Evolutionary conservation across 2,113 vertebrate genomes (phyloP), one percentile per base, ranked within the genome.

Genomic region (Meleagris gallopavo): DNA sequence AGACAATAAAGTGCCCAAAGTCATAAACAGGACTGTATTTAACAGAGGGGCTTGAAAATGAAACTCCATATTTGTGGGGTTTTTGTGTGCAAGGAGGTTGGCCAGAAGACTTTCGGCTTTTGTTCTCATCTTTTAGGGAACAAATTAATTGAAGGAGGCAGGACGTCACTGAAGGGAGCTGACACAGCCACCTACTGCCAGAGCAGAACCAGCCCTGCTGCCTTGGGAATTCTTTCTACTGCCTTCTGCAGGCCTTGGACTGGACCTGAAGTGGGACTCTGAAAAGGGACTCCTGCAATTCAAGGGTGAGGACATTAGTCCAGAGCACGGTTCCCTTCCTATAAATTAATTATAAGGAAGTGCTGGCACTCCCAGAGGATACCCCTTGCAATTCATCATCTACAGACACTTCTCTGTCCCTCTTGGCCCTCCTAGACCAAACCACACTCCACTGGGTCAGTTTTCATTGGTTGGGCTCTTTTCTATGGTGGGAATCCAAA

Each of bases 51-150:
- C 40, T 71, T 41, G 64, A 46, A 38, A 79, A 57, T 29, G 6
- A n/a, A 55, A 29, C 15, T 55, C 0, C 2, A 2, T 5, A 29
- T 55, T 55, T 55, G 52, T 16, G 25, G 24, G 24, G 0, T 1
- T 22, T 36, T 34, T 43, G 40, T 21, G 17, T 41, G 30, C 12
- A 5, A 21, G 32, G 62, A 50, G 21, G 36, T n/a, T 55, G 58
- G 48, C n/a, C 62, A 32, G 60, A 50, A 48, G n/a, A 29, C 16
- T 55, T 52, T 9, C 34, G 57, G 84, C 34, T 72, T 72, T 54
- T 77, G 36, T 61, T 81, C 64, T 34, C 9, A 5, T 32, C 72
- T 54, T 79, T 46, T 6, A 3, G 41, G 58, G 75, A 76, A 24
- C 34, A 34, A 32, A 52, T 50, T 3, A 67, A 34, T 17, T 45